Evolutionary conservation across 2,888 invertebrate genomes (phyloP).

Genomic region (Eupithecia subumbrata): DNA sequence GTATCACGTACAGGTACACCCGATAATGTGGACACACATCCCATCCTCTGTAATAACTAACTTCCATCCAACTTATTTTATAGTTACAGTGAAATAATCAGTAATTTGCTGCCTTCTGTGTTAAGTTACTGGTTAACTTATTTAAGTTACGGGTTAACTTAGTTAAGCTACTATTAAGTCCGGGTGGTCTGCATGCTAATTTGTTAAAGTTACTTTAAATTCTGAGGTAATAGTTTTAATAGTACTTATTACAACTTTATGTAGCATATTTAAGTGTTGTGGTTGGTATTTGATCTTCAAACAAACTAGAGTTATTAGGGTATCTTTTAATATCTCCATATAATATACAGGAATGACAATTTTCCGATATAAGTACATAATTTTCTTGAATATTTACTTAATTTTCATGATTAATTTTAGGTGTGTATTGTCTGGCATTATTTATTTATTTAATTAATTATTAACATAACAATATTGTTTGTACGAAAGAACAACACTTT

Average conservation of each 20-base stretch:
- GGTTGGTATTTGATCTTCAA: background rate
- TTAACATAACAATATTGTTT: too few relatives aligned
- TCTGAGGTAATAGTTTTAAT: slow-evolving; percentile 1
- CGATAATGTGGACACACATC: slow-evolving; percentile 1
- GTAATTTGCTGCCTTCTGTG: slow-evolving; percentile 14
- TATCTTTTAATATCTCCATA: too few relatives aligned
- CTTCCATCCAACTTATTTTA: slow-evolving; percentile 10
- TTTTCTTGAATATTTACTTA: too few relatives aligned
- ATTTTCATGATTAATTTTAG: too few relatives aligned
- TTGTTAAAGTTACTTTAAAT: slow-evolving; percentile 15
- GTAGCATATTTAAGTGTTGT: background rate
- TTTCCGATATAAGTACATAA: too few relatives aligned
- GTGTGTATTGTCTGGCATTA: too few relatives aligned
- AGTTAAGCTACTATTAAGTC: slow-evolving; percentile 6
- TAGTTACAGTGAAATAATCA: slow-evolving; percentile 9
- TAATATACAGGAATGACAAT: too few relatives aligned
- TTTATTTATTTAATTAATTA: too few relatives aligned
- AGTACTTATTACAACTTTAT: slow-evolving; percentile 27
- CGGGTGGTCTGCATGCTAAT: slow-evolving; percentile 30
- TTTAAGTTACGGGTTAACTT: slow-evolving; percentile 4
- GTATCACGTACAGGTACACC: background rate
- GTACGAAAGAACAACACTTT: background rate
- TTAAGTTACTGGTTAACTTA: slow-evolving; percentile 5
- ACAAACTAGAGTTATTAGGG: background rate
- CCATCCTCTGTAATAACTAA: background rate